Conservation (phyloP, 2,113 vertebrate genomes). For the human (Homo sapiens) region DNA sequence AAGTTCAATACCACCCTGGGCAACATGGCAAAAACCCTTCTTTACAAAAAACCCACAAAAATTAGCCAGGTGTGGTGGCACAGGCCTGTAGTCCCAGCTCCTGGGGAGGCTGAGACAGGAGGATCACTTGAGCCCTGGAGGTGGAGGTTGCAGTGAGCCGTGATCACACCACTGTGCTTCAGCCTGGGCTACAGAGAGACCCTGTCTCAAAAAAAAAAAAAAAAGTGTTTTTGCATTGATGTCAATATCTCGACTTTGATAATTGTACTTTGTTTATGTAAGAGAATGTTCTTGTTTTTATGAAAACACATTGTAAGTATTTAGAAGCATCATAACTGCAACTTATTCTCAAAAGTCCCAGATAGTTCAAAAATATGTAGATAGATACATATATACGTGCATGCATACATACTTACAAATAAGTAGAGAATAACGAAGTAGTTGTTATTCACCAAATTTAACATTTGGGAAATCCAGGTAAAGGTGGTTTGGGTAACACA, state of each 20-base stretch:
- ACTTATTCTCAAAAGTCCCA: neutral
- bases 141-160: too few relatives aligned
- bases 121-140: too few relatives aligned
- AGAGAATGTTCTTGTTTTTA: neutral
- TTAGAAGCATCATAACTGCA: slow-evolving; percentile 9
- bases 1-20: too few relatives aligned
- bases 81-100: too few relatives aligned
- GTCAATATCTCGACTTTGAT: slow-evolving; percentile 2
- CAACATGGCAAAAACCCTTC: too few relatives aligned
- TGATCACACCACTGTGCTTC: too few relatives aligned
- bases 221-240: neutral
- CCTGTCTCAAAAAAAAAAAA: neutral
- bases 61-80: too few relatives aligned
- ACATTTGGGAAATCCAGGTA: neutral
- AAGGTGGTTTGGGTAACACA: neutral
- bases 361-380: neutral
- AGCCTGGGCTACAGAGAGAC: too few relatives aligned
- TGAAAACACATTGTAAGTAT: neutral
- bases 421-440: neutral
- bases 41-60: too few relatives aligned
- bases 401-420: neutral
- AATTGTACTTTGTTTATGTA: neutral
- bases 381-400: neutral
- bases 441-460: neutral
- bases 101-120: too few relatives aligned